Conservation (phyloP, 2,113 vertebrate species). For the Hirundichthys speculiger region DNA sequence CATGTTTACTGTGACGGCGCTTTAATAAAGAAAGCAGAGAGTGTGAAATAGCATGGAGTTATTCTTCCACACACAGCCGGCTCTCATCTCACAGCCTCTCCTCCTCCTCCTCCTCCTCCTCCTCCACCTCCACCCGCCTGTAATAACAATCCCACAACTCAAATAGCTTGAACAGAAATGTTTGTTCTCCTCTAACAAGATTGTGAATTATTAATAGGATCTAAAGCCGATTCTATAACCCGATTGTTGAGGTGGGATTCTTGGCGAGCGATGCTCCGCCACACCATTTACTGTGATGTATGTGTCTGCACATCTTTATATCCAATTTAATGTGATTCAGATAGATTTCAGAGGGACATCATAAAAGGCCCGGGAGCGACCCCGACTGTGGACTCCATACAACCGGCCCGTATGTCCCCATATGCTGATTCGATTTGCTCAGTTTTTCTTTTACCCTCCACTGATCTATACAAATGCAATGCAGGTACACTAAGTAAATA, state of each 20-base stretch:
- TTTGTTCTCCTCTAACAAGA: constrained; percentile 86
- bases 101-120: constrained; percentile 40
- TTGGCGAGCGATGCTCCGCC: constrained; percentile 74
- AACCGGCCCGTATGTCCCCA: constrained; percentile 51
- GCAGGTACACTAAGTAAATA: constrained; percentile 83
- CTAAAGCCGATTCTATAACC: constrained; percentile 80
- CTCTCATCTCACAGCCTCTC: no score
- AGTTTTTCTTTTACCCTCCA: constrained; percentile 68
- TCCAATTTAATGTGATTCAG: constrained; percentile 83
- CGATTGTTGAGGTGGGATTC: constrained; percentile 84
- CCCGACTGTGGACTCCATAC: constrained; percentile 60
- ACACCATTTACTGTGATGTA: constrained; percentile 83
- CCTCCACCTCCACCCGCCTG: constrained; percentile 40
- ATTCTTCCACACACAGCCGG: constrained; percentile 72
- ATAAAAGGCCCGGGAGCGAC: constrained; percentile 80
- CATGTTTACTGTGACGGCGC: constrained; percentile 77
- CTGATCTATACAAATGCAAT: constrained; percentile 82
- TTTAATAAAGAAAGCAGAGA: constrained; percentile 84
- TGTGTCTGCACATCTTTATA: constrained; percentile 86
- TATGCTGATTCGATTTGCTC: constrained; percentile 78
- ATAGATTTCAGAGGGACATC: constrained; percentile 85
- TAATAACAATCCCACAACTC: constrained; percentile 77
- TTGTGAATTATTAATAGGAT: constrained; percentile 87
- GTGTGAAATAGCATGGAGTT: constrained; percentile 80
- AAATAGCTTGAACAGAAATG: constrained; percentile 84